phyloP scores from a whole-genome alignment of 2,797 vertebrate species.

The Gouania willdenowi region DNA sequence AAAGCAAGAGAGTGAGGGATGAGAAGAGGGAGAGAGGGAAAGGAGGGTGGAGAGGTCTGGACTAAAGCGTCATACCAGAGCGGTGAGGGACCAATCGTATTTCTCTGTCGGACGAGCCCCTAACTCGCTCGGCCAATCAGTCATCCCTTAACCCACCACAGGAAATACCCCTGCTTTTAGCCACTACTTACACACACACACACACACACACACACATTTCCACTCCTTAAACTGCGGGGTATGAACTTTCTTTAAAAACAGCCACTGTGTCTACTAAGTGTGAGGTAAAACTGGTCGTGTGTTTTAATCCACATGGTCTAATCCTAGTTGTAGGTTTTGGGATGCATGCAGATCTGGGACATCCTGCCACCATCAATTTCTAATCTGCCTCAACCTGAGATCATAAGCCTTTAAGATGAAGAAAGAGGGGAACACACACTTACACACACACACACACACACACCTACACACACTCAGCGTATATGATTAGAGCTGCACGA shows the following conservation, averaged over 20 bases:
- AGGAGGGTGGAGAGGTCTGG: constrained; percentile 33
- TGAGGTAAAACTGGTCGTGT: not conserved
- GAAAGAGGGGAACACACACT: constrained; percentile 8
- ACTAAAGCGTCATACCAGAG: constrained; percentile 67
- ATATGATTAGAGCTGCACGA: constrained; percentile 35
- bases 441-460: constrained; percentile 1
- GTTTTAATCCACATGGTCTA: not conserved
- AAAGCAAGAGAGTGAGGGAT: constrained; percentile 20
- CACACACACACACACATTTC: constrained; percentile 20
- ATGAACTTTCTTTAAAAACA: constrained; percentile 4
- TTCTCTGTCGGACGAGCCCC: constrained; percentile 66
- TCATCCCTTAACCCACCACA: constrained; percentile 53
- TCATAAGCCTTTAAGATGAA: constrained; percentile 28
- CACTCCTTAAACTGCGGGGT: constrained; percentile 16
- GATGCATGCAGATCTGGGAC: constrained; percentile 15
- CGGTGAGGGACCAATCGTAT: constrained; percentile 48
- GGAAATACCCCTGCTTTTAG: constrained; percentile 66
- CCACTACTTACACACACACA: constrained; percentile 13
- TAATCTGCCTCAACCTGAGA: constrained; percentile 30
- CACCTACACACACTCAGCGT: constrained; percentile 3
- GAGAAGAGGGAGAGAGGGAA: constrained; percentile 1
- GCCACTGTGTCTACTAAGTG: not conserved
- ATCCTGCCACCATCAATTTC: constrained; percentile 48
- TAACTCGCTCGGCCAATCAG: constrained; percentile 57
- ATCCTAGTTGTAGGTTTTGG: not conserved